Conservation (phyloP, 2,797 vertebrate species). For the Sebastes melanostomus region DNA sequence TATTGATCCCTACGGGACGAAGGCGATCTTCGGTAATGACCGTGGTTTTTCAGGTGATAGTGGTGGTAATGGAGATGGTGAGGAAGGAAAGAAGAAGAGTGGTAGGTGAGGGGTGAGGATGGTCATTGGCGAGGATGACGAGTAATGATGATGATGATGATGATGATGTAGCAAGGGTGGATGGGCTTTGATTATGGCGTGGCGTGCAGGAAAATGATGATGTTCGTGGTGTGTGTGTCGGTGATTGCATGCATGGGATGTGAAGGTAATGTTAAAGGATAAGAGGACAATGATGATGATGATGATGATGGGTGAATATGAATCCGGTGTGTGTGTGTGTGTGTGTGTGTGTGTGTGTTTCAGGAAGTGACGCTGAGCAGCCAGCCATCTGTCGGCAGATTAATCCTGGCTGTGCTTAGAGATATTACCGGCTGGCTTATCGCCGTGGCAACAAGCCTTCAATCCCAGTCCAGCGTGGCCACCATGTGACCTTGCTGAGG, state of each 20-base stretch:
- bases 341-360: slow-evolving; percentile 51
- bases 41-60: slow-evolving; percentile 17
- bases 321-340: slow-evolving; percentile 33
- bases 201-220: slow-evolving; percentile 5
- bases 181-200: slow-evolving; percentile 8
- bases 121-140: not conserved
- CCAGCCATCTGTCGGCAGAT: slow-evolving; percentile 84
- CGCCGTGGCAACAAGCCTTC: slow-evolving; percentile 82
- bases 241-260: slow-evolving; percentile 2
- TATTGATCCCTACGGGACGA: slow-evolving; percentile 42
- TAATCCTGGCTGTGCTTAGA: slow-evolving; percentile 85
- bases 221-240: not conserved
- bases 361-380: slow-evolving; percentile 79
- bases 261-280: slow-evolving; percentile 40
- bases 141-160: not conserved
- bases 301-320: slow-evolving; percentile 47
- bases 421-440: slow-evolving; percentile 87
- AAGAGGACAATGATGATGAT: slow-evolving; percentile 32
- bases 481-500: slow-evolving; percentile 78
- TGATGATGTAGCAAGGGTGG: slow-evolving; percentile 1
- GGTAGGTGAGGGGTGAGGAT: slow-evolving; percentile 11
- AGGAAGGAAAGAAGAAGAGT: not conserved
- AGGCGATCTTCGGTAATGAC: slow-evolving; percentile 33
- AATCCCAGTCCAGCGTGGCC: slow-evolving; percentile 77
- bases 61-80: slow-evolving; percentile 25